Evolutionary conservation across 2,888 invertebrate genomes (phyloP).

Genomic region (Ochropleura leucogaster): DNA sequence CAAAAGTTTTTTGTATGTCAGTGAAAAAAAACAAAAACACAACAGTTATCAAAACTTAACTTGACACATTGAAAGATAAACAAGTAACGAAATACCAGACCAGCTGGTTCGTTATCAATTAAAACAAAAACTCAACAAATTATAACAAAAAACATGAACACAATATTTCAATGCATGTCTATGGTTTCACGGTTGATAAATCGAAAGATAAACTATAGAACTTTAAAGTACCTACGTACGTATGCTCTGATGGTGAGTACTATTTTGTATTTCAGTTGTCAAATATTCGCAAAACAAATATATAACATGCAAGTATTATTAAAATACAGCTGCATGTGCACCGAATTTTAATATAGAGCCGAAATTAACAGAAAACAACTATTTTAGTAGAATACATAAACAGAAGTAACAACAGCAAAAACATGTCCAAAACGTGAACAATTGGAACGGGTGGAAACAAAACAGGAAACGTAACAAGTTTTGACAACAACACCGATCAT

Average conservation of each 20-base stretch:
- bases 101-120: constrained; percentile 58
- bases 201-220: constrained; percentile 46
- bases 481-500: constrained; percentile 86
- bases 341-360: constrained; percentile 50
- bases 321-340: constrained; percentile 36
- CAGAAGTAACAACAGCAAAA: constrained; percentile 64
- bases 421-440: constrained; percentile 65
- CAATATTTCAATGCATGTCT: constrained; percentile 56
- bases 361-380: constrained; percentile 63
- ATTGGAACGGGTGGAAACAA: constrained; percentile 71
- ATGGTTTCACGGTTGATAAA: constrained; percentile 20
- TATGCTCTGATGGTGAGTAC: constrained; percentile 9
- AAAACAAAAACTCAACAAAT: constrained; percentile 63
- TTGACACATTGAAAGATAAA: constrained; percentile 34
- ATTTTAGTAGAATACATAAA: constrained; percentile 43
- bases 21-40: constrained; percentile 51
- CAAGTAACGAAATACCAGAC: constrained; percentile 46
- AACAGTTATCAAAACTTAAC: constrained; percentile 52
- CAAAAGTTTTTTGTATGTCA: background rate
- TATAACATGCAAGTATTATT: constrained; percentile 9
- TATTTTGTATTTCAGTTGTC: constrained; percentile 8
- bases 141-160: constrained; percentile 64
- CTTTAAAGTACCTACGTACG: constrained; percentile 27
- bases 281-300: constrained; percentile 12
- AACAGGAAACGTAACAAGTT: constrained; percentile 77